Evolutionary conservation across 2,888 invertebrate genomes (phyloP), one percentile per base, ranked within the genome.

Genomic region (Calameuta idolon): DNA sequence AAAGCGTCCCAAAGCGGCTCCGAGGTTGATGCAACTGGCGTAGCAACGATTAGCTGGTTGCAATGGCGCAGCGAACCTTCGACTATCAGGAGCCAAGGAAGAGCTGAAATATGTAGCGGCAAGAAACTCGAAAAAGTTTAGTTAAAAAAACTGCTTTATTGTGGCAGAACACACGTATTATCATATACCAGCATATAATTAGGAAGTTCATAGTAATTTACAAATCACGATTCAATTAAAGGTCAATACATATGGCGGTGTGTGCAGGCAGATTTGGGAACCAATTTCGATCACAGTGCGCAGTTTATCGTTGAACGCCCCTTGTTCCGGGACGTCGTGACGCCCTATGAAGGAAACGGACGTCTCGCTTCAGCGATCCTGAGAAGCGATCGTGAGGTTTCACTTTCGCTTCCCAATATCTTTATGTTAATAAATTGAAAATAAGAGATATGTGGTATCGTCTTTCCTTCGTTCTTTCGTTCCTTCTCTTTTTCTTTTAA

Each of bases 121-220:
- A 71, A 71, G 34, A 71, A 71, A 71, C 37, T 34, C 30, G 35
- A 74, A 55, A 40, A 55, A 37, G 12, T 76, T 79, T 76, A 79
- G 79, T 79, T 79, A 88, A 89, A 90, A 90, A 90, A 91, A 90
- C 90, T 91, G 90, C 90, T 91, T 90, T 90, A 90, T 91, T 91
- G 90, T 90, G 90, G 90, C 90, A 90, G 90, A 90, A 90, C 90
- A 90, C 90, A 91, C 89, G 90, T 90, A 89, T 89, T 87, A 88
- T 89, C 84, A 89, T 87, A 87, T 87, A 90, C 87, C 89, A 90
- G 90, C 90, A 89, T 90, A 90, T 90, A 89, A 90, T 90, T 87
- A 88, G 88, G 88, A 89, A 90, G 86, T 90, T 85, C 87, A 89
- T 89, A 87, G 87, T 90, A 89, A 88, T 90, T 90, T 87, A 88